Base-by-base conservation (phyloP, 2,113 vertebrate genomes). In the Euleptes europaea region DNA sequence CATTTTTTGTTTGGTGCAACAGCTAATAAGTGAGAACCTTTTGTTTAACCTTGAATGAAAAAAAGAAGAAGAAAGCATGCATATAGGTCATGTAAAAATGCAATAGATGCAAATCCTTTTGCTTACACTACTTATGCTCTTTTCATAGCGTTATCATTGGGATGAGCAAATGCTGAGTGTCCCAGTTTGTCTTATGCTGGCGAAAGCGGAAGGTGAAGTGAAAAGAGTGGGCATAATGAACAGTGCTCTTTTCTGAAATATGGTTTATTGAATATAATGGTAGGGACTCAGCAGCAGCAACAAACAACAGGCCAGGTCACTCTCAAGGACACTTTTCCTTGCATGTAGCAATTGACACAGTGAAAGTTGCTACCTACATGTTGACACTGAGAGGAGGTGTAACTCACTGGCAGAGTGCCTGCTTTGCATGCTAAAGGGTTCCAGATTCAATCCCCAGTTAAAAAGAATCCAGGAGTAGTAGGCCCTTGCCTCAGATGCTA, bases 41-140 rank as follows among this genome's bases (percentile, higher is more conserved):
- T 42, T 28, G 35, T 73, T 40, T 17, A 60, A 73, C 10, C 54
- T 33, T 42, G 38, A 38, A 15, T 44, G 21, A n/a, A n/a, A n/a
- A n/a, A n/a, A n/a, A n/a, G n/a, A n/a, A 19, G 10, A 35, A 17
- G 13, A 57, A 63, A 21, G 69, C 47, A 42, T 0, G 40, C 54
- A 15, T n/a, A 4, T 31, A 17, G 17, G 9, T 54, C 63, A 83
- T 8, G 31, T 80, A 38, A 28, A 38, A 1, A 21, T 33, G n/a
- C 21, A 31, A n/a, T 42, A 69, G 35, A 74, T 42, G 33, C 3
- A 2, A 1, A 0, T 1, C 0, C 6, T 65, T 35, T 70, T 44
- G 0, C 19, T 10, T 17, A 26, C 33, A 9, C 0, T 69, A 17
- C 26, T 1, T 35, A 5, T 78, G 63, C 35, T 2, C 0, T 9